Evolutionary conservation across 2,888 invertebrate genomes (phyloP).

Genomic region (Rhyacophila evoluta): DNA sequence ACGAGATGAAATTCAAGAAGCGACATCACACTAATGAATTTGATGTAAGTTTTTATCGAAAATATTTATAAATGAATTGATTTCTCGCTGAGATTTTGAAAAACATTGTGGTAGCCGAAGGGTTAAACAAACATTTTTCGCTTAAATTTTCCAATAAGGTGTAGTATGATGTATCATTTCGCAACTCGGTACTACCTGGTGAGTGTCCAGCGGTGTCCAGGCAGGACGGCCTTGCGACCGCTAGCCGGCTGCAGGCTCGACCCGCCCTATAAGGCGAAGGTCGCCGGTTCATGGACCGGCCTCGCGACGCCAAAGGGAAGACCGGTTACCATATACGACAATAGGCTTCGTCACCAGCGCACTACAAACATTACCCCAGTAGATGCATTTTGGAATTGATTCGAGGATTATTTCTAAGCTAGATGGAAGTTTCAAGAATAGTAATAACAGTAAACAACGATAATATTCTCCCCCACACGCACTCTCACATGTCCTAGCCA

Average conservation of each 20-base stretch:
- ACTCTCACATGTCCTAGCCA: too few species aligned
- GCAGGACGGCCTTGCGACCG: slow-evolving; percentile 35
- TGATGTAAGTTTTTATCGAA: too few species aligned
- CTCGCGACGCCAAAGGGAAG: neutral
- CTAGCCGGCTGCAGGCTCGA: slow-evolving; percentile 26
- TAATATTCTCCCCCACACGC: too few species aligned
- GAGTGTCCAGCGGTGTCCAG: neutral
- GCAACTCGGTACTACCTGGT: neutral
- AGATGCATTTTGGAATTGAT: neutral
- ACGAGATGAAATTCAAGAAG: too few species aligned
- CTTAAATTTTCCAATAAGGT: neutral
- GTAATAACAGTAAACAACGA: neutral
- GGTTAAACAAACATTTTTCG: too few species aligned
- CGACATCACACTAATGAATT: too few species aligned
- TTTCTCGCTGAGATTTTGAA: too few species aligned
- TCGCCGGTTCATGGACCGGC: slow-evolving; percentile 40
- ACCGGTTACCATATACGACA: slow-evolving; percentile 25
- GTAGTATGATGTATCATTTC: neutral
- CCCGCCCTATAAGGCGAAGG: slow-evolving; percentile 45
- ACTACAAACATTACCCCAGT: neutral
- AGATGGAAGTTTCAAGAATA: neutral
- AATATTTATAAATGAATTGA: too few species aligned
- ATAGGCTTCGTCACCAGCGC: neutral
- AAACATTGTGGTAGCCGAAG: too few species aligned
- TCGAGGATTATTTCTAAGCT: too few species aligned